Evolutionary conservation across 2,797 vertebrate genomes (phyloP), one percentile per base, ranked within the genome.

Genomic region (Mallotus villosus): DNA sequence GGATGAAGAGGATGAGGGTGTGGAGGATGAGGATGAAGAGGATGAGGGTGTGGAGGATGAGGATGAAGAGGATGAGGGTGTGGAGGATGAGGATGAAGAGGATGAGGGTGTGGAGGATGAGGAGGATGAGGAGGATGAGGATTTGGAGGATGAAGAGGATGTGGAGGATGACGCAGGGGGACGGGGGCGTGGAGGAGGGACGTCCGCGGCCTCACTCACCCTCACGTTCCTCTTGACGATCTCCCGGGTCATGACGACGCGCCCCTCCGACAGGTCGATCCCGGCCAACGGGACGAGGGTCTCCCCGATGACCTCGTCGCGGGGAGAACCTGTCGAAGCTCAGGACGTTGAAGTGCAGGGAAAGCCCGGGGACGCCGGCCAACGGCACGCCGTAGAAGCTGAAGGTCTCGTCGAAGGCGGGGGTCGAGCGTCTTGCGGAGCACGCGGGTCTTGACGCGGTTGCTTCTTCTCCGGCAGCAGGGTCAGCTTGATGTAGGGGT

Each of bases 401-500:
- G 85, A 99, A 99, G 59, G 97, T 99, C 85, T 99, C 98, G 9
- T 99, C 96, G 0, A 99, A 99, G 79, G 94, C 95, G 0, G 98
- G 98, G 98, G 78, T 99, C 96, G 79, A 99, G 93, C 58, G 97
- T 99, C 90, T 99, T 99, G 78, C 97, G 93, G 76, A 99, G 90
- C 64, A 99, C 98, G 79, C 97, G 93, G 68, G 98, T 99, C 94
- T 99, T 99, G 83, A 99, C 97, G 55, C 97, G 94, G 81, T 99
- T 99, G 97, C 82, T 99, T 99, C 87, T 98, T 99, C 89, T 99
- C 98, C 0, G 97, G 98, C 21, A 99, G 90, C 81, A 99, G 93
- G 53, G 96, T 98, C 92, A 99, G 93, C 92, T 99, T 99, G 86
- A 99, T 96, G 87, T 99, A 99, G 0, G 98, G 98, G 91, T 99